These are phyloP conservation scores for Scotopteryx bipunctaria DNA, from an alignment of 2,888 invertebrate genomes.

Conservation along the genomic window DNA sequence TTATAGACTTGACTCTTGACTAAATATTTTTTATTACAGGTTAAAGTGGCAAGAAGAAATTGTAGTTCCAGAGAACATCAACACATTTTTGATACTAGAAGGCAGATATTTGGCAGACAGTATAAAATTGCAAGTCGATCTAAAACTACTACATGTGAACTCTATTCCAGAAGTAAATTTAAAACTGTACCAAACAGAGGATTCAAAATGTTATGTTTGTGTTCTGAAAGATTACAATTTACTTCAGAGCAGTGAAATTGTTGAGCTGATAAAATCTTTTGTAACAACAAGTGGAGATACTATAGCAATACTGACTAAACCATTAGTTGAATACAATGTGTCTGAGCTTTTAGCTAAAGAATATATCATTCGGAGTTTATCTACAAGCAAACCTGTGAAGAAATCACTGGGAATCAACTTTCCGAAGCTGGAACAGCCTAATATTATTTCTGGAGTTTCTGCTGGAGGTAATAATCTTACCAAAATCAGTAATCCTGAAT, in stretches of 20 bases:
- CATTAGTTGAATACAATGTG: slow-evolving; percentile 68
- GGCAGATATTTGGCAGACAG: slow-evolving; percentile 67
- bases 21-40: no score
- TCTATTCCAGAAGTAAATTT: slow-evolving; percentile 57
- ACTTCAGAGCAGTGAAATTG: slow-evolving; percentile 64
- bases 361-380: slow-evolving; percentile 59
- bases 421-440: slow-evolving; percentile 74
- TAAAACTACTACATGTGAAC: slow-evolving; percentile 54
- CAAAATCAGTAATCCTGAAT: not conserved
- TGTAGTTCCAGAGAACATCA: slow-evolving; percentile 47
- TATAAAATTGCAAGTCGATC: slow-evolving; percentile 46
- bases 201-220: slow-evolving; percentile 58
- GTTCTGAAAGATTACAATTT: slow-evolving; percentile 66
- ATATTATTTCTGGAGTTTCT: slow-evolving; percentile 72
- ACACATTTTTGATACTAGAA: slow-evolving; percentile 66
- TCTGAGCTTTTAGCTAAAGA: slow-evolving; percentile 42
- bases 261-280: slow-evolving; percentile 59
- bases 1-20: not conserved
- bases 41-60: slow-evolving; percentile 54
- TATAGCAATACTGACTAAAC: slow-evolving; percentile 62
- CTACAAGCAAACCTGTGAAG: slow-evolving; percentile 43
- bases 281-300: slow-evolving; percentile 56
- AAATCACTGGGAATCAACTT: slow-evolving; percentile 43
- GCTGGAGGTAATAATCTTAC: slow-evolving; percentile 68
- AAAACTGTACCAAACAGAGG: slow-evolving; percentile 54